Evolutionary conservation across 2,888 invertebrate genomes (phyloP).

Genomic region (Rutpela maculata): DNA sequence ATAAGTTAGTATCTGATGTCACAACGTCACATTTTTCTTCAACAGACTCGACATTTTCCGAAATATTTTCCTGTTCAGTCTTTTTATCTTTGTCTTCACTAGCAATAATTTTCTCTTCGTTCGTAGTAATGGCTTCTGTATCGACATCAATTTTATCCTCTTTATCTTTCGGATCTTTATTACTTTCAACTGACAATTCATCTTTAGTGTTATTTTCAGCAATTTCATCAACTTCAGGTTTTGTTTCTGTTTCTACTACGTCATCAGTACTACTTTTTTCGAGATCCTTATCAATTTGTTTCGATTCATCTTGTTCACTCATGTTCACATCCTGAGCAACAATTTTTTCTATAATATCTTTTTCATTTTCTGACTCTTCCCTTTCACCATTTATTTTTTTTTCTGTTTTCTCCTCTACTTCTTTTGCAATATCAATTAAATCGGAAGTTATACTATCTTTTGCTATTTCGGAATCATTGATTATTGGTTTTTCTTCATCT

Average conservation of each 20-base stretch:
- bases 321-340: not conserved
- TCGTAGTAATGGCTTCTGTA: constrained; percentile 31
- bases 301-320: not conserved
- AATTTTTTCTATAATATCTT: constrained; percentile 11
- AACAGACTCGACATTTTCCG: constrained; percentile 35
- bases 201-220: not conserved
- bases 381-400: constrained; percentile 47
- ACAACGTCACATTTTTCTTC: not conserved
- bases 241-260: not conserved
- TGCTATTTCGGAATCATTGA: not conserved
- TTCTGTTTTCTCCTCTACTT: constrained; percentile 11
- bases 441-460: not conserved
- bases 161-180: constrained; percentile 68
- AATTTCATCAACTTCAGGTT: not conserved
- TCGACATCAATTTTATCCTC: constrained; percentile 62
- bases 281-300: not conserved
- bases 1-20: not conserved
- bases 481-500: not conserved
- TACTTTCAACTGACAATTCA: constrained; percentile 7
- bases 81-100: constrained; percentile 17
- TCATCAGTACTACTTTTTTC: not conserved
- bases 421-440: not conserved
- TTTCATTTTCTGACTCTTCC: constrained; percentile 28
- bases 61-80: constrained; percentile 29
- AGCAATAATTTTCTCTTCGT: constrained; percentile 63